Conservation (phyloP, 92 coral and sea anemone genomes). For the Parazoanthus swiftii region DNA sequence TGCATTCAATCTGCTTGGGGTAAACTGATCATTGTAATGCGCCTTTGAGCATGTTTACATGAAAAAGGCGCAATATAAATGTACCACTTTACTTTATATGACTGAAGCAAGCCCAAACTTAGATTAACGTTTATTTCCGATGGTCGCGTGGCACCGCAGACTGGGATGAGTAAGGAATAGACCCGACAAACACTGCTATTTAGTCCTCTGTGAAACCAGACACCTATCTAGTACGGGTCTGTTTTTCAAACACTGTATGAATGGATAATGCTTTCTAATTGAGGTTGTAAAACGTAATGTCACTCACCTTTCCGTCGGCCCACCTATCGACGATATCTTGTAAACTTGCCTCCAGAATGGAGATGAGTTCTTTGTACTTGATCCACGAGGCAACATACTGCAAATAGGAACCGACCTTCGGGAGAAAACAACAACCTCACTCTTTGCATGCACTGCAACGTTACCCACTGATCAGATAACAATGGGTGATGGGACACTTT, state of each 20-base stretch:
- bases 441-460: not conserved
- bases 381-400: conserved; percentile 75
- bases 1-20: too few species aligned
- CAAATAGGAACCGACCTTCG: not conserved
- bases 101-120: too few species aligned
- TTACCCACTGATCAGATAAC: not conserved
- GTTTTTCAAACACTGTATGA: too few species aligned
- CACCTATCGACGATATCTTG: conserved; percentile 92
- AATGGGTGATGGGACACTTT: not conserved
- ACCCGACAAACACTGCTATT: too few species aligned
- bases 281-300: not conserved
- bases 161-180: too few species aligned
- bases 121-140: too few species aligned
- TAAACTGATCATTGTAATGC: too few species aligned
- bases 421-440: not conserved
- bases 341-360: conserved; percentile 82
- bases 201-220: not conserved
- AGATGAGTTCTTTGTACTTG: conserved; percentile 74
- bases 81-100: too few species aligned
- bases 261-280: not conserved
- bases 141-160: too few species aligned
- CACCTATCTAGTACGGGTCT: not conserved
- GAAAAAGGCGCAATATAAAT: too few species aligned
- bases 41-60: too few species aligned
- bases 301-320: conserved; percentile 83